Evolutionary conservation across 2,113 vertebrate species (phyloP), one percentile per base, ranked within the genome.

Genomic region (Embiotoca jacksoni): DNA sequence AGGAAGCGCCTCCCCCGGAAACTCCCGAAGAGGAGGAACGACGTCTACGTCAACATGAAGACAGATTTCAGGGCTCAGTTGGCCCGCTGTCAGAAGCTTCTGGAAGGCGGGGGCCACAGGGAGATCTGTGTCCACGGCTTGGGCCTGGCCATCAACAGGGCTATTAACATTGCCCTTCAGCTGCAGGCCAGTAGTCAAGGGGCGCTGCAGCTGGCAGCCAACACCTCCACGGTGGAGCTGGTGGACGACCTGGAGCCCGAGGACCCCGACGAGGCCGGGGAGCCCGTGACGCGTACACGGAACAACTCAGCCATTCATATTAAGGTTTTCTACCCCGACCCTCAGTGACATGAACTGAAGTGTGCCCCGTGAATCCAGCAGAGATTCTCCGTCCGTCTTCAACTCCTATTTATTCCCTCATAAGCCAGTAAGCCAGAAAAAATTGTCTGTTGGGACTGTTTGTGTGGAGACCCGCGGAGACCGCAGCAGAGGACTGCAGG

Each of bases 271-370:
- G 88, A 96, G 6, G 90, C 92, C 0, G 91, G 89, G 16, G 94
- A 96, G 78, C 95, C 95, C 0, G 88, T 96, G 55, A 95, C 95
- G 0, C 94, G 95, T 3, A 95, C 94, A 9, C 92, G 97, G 0
- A 96, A 97, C 90, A 97, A 97, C 91, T 98, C 97, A 0, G 96
- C 97, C 66, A 97, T 97, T 79, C 97, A 98, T 72, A 98, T 97
- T 62, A 96, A 96, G 3, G 96, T 97, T 58, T 96, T 96, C 86
- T 96, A 96, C 50, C 94, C 93, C 4, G 93, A 90, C 5, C 82
- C 91, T 2, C 88, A 95, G 90, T 94, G 88, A 85, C 37, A 3
- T 9, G 41, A 53, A n/a, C n/a, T n/a, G n/a, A n/a, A n/a, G n/a
- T n/a, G n/a, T n/a, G n/a, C n/a, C n/a, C n/a, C n/a, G n/a, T n/a